Evolutionary conservation across 2,888 invertebrate genomes (phyloP), one percentile per base, ranked within the genome.

Genomic region (Eupithecia insigniata): DNA sequence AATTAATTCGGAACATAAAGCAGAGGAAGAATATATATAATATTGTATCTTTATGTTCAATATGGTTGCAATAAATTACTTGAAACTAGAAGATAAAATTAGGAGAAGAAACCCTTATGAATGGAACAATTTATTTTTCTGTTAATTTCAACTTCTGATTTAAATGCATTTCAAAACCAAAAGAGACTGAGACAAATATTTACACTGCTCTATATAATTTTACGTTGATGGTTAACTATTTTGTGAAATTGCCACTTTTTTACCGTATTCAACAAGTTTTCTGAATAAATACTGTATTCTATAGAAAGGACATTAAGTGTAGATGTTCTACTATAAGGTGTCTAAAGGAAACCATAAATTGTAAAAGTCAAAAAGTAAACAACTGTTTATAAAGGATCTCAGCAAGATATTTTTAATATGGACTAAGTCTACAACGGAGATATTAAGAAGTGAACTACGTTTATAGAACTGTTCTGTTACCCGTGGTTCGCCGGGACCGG

Each of bases 401-500:
- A 7, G 6, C 18, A 46, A 39, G 12, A 1, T 46, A 1, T 43
- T 18, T 46, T 46, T n/a, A n/a, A 8, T 6, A n/a, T 46, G 1
- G 46, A 18, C 4, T 1, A 58, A 16, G 28, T 60, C 14, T 28
- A 16, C 10, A 26, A 10, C 22, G 12, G 55, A 10, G 51, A 26
- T 69, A 51, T 51, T 51, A 5, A 51, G 46, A 22, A 55, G 22
- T 26, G 55, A 26, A 26, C 14, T 36, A 6, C 26, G 16, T 36
- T 12, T 26, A 51, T 46, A 55, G 18, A 39, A 34, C 43, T 64
- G 36, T 43, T 58, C 16, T 34, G n/a, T 65, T 30, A 43, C 34
- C 72, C 65, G 68, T 65, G 61, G 30, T 8, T 60, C 32, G 22
- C 65, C 32, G 79, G 78, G 85, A 92, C 91, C 90, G 89, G 91